Conservation (phyloP, 92 coral and sea anemone genomes). For the Pocillopora meandrina region DNA sequence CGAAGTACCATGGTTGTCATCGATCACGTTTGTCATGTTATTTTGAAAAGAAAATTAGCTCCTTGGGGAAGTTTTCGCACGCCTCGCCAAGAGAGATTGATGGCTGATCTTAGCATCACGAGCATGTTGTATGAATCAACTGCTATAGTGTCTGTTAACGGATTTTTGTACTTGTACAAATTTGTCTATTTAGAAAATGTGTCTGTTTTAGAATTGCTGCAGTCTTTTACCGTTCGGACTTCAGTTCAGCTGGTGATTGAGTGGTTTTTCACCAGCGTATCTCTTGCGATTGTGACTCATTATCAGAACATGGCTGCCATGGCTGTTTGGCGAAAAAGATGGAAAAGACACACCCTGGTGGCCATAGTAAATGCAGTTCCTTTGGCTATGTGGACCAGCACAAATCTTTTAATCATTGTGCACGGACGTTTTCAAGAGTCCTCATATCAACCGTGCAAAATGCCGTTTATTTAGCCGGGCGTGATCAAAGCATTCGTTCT, state of each 20-base stretch:
- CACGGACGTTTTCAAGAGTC: background rate
- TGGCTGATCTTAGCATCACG: conserved; percentile 35
- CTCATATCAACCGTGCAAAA: background rate
- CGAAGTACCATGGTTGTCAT: conserved; percentile 30
- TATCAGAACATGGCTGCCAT: conserved; percentile 48
- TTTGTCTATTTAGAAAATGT: background rate
- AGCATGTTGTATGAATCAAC: conserved; percentile 30
- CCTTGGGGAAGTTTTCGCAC: conserved; percentile 47
- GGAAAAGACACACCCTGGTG: background rate
- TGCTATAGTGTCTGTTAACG: conserved; percentile 33
- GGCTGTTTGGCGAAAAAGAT: conserved; percentile 40
- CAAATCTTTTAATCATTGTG: background rate
- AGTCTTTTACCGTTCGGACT: conserved; percentile 12
- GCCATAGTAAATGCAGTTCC: background rate
- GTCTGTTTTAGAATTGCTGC: background rate
- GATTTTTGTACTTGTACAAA: conserved; percentile 13
- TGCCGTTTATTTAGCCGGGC: background rate
- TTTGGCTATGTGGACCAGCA: background rate
- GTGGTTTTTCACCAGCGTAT: conserved; percentile 43
- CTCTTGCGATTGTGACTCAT: conserved; percentile 29
- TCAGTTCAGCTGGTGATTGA: conserved; percentile 31
- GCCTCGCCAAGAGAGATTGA: conserved; percentile 42
- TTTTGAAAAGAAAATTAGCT: conserved; percentile 11
- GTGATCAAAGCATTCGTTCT: background rate
- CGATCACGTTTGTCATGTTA: conserved; percentile 17